A percentile compares a stretch with the other conserved stretches of the same genome.
These are phyloP conservation scores for Portunus trituberculatus DNA, from an alignment of 1,140 invertebrate species.

Conservation along the genomic window DNA sequence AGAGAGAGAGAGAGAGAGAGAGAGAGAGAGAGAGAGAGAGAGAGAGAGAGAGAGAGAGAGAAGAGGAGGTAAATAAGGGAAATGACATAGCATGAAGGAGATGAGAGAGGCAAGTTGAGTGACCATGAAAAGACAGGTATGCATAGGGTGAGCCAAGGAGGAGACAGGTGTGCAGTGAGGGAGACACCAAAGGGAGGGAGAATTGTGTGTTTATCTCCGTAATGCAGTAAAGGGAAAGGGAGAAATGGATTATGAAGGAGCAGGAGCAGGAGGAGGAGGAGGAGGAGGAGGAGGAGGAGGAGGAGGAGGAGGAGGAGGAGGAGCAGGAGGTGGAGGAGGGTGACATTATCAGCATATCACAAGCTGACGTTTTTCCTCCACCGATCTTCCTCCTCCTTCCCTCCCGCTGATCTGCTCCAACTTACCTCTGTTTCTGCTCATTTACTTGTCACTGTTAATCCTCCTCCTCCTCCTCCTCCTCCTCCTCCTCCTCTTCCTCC, in stretches of 20 bases:
- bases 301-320: background rate
- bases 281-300: slow-evolving; percentile 6
- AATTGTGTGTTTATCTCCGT: background rate
- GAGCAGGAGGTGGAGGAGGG: background rate
- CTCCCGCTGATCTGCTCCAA: too few species aligned
- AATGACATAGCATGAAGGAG: background rate
- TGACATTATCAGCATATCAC: background rate
- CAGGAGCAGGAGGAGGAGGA: background rate
- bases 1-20: background rate
- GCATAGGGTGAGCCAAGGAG: background rate
- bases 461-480: background rate
- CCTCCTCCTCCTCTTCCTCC: background rate
- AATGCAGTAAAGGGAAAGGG: background rate
- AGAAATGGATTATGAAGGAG: background rate
- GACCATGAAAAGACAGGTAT: background rate
- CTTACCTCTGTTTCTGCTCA: background rate
- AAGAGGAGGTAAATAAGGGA: background rate
- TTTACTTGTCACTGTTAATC: background rate
- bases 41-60: background rate
- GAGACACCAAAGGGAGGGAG: background rate
- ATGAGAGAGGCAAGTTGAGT: too few species aligned
- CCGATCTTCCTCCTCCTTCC: background rate
- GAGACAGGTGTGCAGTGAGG: background rate
- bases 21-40: background rate
- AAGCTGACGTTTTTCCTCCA: background rate